phyloP scores from a whole-genome alignment of 2,113 vertebrate species.

The Tangachromis dhanisi region DNA sequence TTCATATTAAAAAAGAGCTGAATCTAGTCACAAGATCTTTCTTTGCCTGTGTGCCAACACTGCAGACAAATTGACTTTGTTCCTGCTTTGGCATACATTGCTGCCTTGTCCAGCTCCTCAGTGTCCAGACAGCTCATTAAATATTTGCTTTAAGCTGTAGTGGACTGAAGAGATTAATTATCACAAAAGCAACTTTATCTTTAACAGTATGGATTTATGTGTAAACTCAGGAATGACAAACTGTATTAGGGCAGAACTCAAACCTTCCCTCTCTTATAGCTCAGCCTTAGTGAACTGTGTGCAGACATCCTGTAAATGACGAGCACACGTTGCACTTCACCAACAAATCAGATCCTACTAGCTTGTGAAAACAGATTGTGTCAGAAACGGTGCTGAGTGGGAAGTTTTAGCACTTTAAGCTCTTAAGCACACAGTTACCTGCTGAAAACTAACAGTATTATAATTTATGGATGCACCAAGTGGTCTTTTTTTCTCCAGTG shows the following conservation, averaged over 20 bases:
- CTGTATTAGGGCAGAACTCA: background rate
- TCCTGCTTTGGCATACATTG: background rate
- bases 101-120: background rate
- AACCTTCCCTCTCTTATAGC: background rate
- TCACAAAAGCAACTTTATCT: background rate
- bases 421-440: background rate
- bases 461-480: background rate
- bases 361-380: background rate
- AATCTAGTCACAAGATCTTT: background rate
- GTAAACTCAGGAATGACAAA: background rate
- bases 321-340: background rate
- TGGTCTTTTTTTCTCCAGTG: background rate
- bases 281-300: background rate
- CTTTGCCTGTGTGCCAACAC: background rate
- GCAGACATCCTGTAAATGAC: background rate
- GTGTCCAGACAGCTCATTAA: background rate
- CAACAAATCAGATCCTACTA: background rate
- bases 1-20: background rate
- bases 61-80: background rate
- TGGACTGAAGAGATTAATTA: background rate
- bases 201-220: background rate
- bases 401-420: background rate
- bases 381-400: background rate
- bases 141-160: conserved; percentile 5
- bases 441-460: background rate